Conservation (phyloP, 2,113 vertebrate species). For the Glareola pratincola region DNA sequence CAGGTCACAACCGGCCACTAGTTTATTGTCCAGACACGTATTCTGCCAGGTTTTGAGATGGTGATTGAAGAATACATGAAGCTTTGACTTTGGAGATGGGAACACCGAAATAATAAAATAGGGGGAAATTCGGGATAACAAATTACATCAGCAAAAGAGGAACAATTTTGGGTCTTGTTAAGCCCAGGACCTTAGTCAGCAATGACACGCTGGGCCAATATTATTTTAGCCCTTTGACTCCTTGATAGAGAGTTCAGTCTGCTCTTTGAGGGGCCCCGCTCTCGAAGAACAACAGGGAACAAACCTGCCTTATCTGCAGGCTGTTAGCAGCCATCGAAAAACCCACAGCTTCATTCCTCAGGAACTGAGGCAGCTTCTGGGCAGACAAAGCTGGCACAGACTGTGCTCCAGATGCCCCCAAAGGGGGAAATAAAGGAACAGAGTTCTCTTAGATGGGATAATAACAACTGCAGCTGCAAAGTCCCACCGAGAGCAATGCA, state of each 20-base stretch:
- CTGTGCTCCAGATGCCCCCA: background rate
- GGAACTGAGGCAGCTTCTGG: background rate
- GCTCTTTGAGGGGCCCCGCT: background rate
- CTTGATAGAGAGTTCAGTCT: background rate
- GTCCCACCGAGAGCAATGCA: background rate
- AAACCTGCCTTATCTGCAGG: background rate
- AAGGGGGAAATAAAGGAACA: background rate
- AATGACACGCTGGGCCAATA: background rate
- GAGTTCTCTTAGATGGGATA: background rate
- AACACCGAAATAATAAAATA: background rate
- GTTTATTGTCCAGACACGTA: background rate
- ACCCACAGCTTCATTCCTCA: background rate
- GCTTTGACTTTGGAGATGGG: background rate
- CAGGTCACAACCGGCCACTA: background rate
- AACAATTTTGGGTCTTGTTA: constrained; percentile 28
- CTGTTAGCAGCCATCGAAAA: background rate
- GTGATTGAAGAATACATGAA: background rate
- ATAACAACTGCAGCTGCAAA: background rate
- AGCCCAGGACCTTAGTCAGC: constrained; percentile 20
- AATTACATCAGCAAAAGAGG: constrained; percentile 34
- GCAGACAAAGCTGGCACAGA: background rate
- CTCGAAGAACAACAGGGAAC: background rate
- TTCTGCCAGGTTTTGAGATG: background rate
- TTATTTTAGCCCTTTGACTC: constrained; percentile 55
- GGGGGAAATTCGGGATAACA: background rate